These are phyloP conservation scores for Scylla paramamosain DNA, from an alignment of 1,140 invertebrate species.

Conservation along the genomic window DNA sequence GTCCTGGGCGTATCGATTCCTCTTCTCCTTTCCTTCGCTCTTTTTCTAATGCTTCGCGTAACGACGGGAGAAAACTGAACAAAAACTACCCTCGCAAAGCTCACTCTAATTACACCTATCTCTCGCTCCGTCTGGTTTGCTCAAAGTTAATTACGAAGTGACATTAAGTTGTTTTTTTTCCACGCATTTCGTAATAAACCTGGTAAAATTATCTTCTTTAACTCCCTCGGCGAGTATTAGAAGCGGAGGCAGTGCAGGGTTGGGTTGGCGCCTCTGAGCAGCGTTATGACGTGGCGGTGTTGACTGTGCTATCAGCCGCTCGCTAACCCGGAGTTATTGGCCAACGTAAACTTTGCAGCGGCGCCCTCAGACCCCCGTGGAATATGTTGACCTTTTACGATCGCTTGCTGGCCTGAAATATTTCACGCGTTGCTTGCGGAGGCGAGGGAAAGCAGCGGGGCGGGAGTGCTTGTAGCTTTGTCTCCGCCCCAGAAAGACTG, in stretches of 20 bases:
- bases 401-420: constrained; percentile 10
- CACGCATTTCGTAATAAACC: not conserved
- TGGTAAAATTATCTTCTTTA: not conserved
- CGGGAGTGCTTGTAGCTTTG: not conserved
- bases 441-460: not conserved
- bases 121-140: not conserved
- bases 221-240: not conserved
- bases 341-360: not conserved
- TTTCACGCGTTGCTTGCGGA: not conserved
- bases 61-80: not conserved
- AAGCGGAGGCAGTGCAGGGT: not conserved
- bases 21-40: not conserved
- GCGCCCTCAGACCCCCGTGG: not conserved
- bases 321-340: constrained; percentile 8
- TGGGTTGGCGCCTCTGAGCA: not conserved
- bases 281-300: not conserved
- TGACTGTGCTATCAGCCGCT: not conserved
- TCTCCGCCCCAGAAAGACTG: not conserved
- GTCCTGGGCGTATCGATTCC: not conserved
- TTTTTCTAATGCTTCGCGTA: not conserved
- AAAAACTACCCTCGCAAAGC: not conserved
- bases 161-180: not conserved
- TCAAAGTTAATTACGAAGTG: not conserved
- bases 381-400: constrained; percentile 15
- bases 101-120: not conserved